Base-by-base conservation (phyloP, 2,113 vertebrate genomes). In the Otocyon megalotis region DNA sequence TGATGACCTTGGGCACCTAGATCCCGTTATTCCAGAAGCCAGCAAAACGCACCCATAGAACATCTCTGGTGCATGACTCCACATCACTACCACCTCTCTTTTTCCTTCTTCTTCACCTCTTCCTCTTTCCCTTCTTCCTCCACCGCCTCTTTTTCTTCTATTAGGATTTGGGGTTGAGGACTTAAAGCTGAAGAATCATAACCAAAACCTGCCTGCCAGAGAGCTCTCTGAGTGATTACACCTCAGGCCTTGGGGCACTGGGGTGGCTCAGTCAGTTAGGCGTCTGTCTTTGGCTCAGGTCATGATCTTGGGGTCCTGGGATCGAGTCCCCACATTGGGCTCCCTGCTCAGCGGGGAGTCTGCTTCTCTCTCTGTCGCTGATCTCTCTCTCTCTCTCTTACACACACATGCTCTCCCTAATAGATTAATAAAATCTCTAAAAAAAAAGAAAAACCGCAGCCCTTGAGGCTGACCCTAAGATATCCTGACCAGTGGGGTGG, bases 1-100 rank as follows among this genome's bases (percentile, higher is more conserved):
- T 16, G 65, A 50, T 28, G 60, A 58, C 53, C 14, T 10, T 26
- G 20, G 63, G 24, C 43, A 28, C 19, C 10, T 62, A 76, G 16
- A 60, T 89, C 43, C 77, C 53, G 35, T 50, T 88, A 54, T 89
- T 94, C 50, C 65, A 90, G 60, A 97, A 65, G 56, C 17, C 85
- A 65, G 12, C 58, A 56, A 60, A 72, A 12, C 37, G 79, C 4
- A 50, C 48, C 14, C 56, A 13, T 16, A 87, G 43, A 84, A 35
- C 28, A 24, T 58, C 43, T 80, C 35, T 63, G 26, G 65, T 69
- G 11, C 0, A 3, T 43, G 72, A 84, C 58, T 30, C 50, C 37
- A n/a, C 35, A 35, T 35, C 77, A 71, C 53, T 35, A 53, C 43
- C 43, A 11, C 6, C 3, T 72, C 43, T 3, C 28, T 26, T 10